Evolutionary conservation across 1,140 invertebrate species (phyloP), one percentile per base, ranked within the genome.

Genomic region (Papilio machaon): DNA sequence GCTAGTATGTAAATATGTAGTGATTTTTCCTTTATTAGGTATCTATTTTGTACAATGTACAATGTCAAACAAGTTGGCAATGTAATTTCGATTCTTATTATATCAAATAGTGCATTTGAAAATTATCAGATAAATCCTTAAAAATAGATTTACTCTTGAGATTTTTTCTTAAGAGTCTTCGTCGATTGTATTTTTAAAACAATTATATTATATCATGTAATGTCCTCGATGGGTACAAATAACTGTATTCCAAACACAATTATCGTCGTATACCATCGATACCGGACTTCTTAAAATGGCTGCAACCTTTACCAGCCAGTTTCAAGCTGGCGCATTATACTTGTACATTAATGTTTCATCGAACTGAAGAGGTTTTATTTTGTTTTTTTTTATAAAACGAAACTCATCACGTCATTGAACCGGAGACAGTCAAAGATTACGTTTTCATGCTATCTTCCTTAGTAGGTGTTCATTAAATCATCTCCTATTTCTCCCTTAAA

Each of bases 281-380:
- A 67, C 64, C 64, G 64, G 64, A 35, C 64, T 35, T 67, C 64
- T 67, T 30, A 35, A 67, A 67, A 67, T 67, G 64, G 64, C 13
- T 67, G 30, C 64, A 30, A 67, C 64, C 64, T 67, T 67, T 67
- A 35, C 10, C 64, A 30, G 64, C 64, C 64, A 35, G 64, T 67
- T 67, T 67, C 30, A 67, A 67, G 11, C 3, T 4, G 64, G 30
- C 64, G 13, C 64, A 67, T 67, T 67, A 67, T 67, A 15, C 23
- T 67, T n/a, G 10, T 10, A 60, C 19, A 67, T 67, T 15, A 35
- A 67, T 67, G 11, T 67, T 35, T 17, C 30, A 38, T 67, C 30
- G 64, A 67, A 10, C 30, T 64, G 60, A 8, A 8, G 58, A 8
- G 11, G 9, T 35, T 35, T 1, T 35, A 23, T 6, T 35, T 67